A percentile compares a stretch with the other conserved stretches of the same genome.
Evolutionary conservation across 2,113 vertebrate genomes (phyloP).

Genomic region (western clawed frog (Xenopus tropicalis)): UCB_Xtro_10.0 CM004444.2:92850501-92851000

Average conservation of each 20-base stretch:
- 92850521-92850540: conserved; percentile 25
- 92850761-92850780: conserved; percentile 29
- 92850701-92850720: conserved; percentile 21
- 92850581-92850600: background rate
- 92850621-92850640: conserved; percentile 24
- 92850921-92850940: conserved; percentile 44
- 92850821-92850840: conserved; percentile 31
- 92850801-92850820: conserved; percentile 22
- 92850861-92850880: conserved; percentile 22
- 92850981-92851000: conserved; percentile 28
- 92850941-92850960: conserved; percentile 29
- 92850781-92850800: conserved; percentile 4
- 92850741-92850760: conserved; percentile 30
- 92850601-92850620: conserved; percentile 30
- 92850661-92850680: conserved; percentile 33
- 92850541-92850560: conserved; percentile 28
- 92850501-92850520: conserved; percentile 26
- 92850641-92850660: conserved; percentile 14
- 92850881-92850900: conserved; percentile 32
- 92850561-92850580: conserved; percentile 24
- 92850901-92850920: conserved; percentile 38
- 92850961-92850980: conserved; percentile 35
- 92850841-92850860: conserved; percentile 36
- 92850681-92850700: conserved; percentile 34
- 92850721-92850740: conserved; percentile 11